Percentiles rank a stretch among this genome's conserved stretches.
These are phyloP conservation scores for Patagioenas fasciata DNA, from an alignment of 2,113 vertebrate species.

Conservation along the genomic window DNA sequence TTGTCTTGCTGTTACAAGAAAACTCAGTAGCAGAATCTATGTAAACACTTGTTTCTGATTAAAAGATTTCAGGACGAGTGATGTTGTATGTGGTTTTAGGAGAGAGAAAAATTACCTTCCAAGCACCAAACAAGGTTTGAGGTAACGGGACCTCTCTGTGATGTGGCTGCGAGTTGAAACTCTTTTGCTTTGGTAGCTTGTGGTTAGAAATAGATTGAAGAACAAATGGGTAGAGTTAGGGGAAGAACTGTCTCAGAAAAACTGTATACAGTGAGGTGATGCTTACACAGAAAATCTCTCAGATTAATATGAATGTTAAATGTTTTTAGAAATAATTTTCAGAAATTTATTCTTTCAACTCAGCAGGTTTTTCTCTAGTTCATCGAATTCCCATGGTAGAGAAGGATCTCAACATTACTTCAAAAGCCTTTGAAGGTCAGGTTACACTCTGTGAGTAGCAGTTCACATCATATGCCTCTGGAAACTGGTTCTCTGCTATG, in stretches of 20 bases:
- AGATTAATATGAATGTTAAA: not conserved
- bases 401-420: not conserved
- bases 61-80: not conserved
- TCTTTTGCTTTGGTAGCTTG: constrained; percentile 31
- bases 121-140: constrained; percentile 43
- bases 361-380: not conserved
- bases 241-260: not conserved
- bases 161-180: constrained; percentile 58
- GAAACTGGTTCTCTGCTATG: not conserved
- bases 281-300: not conserved
- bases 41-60: not conserved
- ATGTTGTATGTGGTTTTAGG: constrained; percentile 44
- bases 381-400: not conserved
- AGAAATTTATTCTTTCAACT: not conserved
- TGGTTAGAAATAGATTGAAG: constrained; percentile 45
- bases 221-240: not conserved
- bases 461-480: not conserved
- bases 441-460: not conserved
- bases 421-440: not conserved
- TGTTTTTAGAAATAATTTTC: not conserved
- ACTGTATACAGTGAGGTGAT: not conserved
- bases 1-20: not conserved
- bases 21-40: not conserved
- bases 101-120: constrained; percentile 26
- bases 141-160: constrained; percentile 52